Base-by-base conservation (phyloP, 2,113 vertebrate genomes). In the Calypte anna region DNA sequence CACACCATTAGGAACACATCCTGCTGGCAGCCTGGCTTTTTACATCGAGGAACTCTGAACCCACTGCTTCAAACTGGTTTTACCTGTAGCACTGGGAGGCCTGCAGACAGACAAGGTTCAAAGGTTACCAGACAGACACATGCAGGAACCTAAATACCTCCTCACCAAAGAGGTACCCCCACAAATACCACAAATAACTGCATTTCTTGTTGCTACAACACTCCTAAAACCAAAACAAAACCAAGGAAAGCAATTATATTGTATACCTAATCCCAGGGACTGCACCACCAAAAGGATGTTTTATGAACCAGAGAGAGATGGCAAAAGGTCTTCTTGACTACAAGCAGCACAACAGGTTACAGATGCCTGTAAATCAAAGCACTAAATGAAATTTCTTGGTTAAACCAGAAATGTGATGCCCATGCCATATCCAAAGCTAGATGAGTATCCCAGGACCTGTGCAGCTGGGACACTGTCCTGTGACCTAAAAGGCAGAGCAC, bases 161-260 rank as follows among this genome's bases (percentile, higher is more conserved):
- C 69, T 59, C 50, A 87, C 51, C 54, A 54, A 78, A 86, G 31
- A 79, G 46, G 53, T 64, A 74, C 18, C 16, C 57, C 67, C 58
- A 83, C 67, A 94, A 78, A 93, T 82, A 95, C 91, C 68, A 82
- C 85, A 94, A 88, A 70, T 79, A 82, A 90, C 38, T 82, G 19
- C 40, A 69, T 57, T 87, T 59, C 58, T 85, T 90, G 18, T 90
- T 82, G 61, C 53, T 72, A 57, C 40, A 50, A 70, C 14, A 27
- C 44, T 91, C 74, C n/a, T 82, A 68, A 83, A 91, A 55, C 19
- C 46, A 91, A 68, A 59, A 40, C 10, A 61, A 86, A 86, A 46
- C 12, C 9, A 79, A 85, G 19, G 69, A 40, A 79, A 75, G 25
- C 13, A 69, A 43, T 61, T 87, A 13, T 36, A 13, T 20, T 69